Evolutionary conservation across 1,140 invertebrate genomes (phyloP), one percentile per base, ranked within the genome.

Genomic region (Sesamia nonagrioides): DNA sequence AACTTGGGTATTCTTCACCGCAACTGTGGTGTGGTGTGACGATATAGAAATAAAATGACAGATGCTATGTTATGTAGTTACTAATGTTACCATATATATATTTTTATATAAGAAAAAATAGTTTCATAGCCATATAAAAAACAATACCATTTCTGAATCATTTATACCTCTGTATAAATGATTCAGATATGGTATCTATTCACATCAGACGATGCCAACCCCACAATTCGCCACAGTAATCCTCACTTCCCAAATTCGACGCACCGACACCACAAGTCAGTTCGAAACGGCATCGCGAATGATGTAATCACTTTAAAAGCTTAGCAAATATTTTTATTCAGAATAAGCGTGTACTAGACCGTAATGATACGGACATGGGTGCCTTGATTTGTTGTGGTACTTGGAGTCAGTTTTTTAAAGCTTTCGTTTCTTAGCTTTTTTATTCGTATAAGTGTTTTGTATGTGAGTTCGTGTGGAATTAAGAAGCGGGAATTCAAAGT

Each of bases 231-330:
- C 17, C 8, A 40, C 13, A 40, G 35, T n/a, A 48, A n/a, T 7
- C 58, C 58, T 15, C 18, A 50, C 40, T 21, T 77, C 4, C 50
- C 4, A 71, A 79, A 82, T 83, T 82, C 81, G 77, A 42, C 81
- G 73, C 66, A 85, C 40, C 58, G 42, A 80, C 79, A 45, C 81
- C 58, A 77, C 82, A 61, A 68, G 56, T 37, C 56, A 18, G 54
- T 69, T 58, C n/a, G 78, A 61, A 87, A 81, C 84, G 78, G 74
- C 60, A 80, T 84, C 45, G 77, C 82, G 75, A 86, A 89, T 88
- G 83, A 87, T 86, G 86, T 91, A 90, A 91, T 92, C 89, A 92
- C 88, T 86, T 86, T 92, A 86, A 92, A 91, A 91, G 91, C 90
- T 58, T 63, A 61, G 87, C 86, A 91, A 92, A 92, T 91, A 91